Evolutionary conservation across 2,113 vertebrate genomes (phyloP).

Genomic region (Lota lota): DNA sequence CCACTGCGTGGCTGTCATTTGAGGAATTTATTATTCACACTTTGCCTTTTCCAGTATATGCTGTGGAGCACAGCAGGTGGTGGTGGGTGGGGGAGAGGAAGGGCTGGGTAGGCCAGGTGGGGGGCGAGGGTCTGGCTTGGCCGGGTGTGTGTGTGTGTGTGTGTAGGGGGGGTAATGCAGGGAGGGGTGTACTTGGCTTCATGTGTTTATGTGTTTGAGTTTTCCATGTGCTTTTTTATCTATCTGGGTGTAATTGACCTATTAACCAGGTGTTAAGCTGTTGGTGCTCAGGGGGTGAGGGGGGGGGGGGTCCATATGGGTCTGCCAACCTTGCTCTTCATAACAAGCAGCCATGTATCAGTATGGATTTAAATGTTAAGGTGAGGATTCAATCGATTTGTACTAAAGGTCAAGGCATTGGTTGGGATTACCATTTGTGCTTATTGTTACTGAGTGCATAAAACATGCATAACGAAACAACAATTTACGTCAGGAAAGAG

Average conservation of each 20-base stretch:
- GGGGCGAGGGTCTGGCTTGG: no score
- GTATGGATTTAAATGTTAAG: no score
- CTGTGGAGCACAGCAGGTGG: constrained; percentile 14
- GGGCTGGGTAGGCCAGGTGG: constrained; percentile 23
- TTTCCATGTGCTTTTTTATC: background rate
- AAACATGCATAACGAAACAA: no score
- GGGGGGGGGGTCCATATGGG: background rate
- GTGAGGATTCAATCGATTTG: no score
- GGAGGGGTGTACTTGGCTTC: background rate
- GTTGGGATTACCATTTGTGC: no score
- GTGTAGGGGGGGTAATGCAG: background rate
- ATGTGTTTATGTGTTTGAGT: background rate
- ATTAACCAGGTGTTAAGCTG: background rate
- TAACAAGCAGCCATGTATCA: no score
- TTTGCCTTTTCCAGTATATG: constrained; percentile 55
- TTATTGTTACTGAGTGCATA: no score
- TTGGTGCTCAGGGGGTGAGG: background rate
- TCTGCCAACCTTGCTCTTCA: background rate
- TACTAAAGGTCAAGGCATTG: no score
- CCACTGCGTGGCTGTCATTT: constrained; percentile 72
- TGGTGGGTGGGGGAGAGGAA: constrained; percentile 25
- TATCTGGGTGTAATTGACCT: background rate
- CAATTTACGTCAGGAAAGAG: no score
- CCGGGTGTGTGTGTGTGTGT: no score
- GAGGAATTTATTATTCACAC: constrained; percentile 74